Base-by-base conservation (phyloP, 53 echinoderm and acorn worm genomes). In the Zoroaster sp. region DNA sequence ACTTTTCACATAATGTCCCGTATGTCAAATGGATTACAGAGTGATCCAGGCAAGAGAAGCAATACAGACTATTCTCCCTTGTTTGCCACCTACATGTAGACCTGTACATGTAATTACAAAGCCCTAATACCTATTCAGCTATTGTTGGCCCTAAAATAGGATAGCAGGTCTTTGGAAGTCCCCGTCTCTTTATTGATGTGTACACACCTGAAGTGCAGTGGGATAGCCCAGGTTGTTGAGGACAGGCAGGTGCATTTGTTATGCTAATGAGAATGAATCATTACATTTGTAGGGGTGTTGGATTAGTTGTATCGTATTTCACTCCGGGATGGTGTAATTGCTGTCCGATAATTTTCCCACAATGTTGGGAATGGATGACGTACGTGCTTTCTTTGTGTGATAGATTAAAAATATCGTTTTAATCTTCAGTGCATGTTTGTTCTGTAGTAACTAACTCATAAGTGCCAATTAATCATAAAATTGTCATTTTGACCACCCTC, bases 71-170 rank as follows among this genome's bases (percentile, higher is more conserved):
- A 68, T 43, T 32, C 69, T 33, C 83, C 71, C 71, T 69, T 69
- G 69, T 69, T 36, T 42, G 55, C 55, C 38, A 46, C 69, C 85
- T 70, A 40, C 35, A 31, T 69, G 85, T 35, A 15, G 69, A 49
- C 35, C n/a, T n/a, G n/a, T n/a, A n/a, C n/a, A n/a, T n/a, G n/a
- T n/a, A n/a, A n/a, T n/a, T n/a, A 70, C 69, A 46, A 44, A 46
- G 47, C 38, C 39, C 35, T 46, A 85, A 83, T 35, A 70, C 70
- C 85, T 49, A 71, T 85, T 85, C 85, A 85, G 35, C 49, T 71
- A 70, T 85, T 85, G 85, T 85, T n/a, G 45, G 70, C 10, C 18
- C 51, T 85, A 85, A n/a, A n/a, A 70, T 69, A 39, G 80, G 80
- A 14, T 69, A 85, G n/a, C 71, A 85, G 46, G 71, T 33, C 37